Conservation (phyloP, 2,888 invertebrate species). For the Tuberolachnus salignus region DNA sequence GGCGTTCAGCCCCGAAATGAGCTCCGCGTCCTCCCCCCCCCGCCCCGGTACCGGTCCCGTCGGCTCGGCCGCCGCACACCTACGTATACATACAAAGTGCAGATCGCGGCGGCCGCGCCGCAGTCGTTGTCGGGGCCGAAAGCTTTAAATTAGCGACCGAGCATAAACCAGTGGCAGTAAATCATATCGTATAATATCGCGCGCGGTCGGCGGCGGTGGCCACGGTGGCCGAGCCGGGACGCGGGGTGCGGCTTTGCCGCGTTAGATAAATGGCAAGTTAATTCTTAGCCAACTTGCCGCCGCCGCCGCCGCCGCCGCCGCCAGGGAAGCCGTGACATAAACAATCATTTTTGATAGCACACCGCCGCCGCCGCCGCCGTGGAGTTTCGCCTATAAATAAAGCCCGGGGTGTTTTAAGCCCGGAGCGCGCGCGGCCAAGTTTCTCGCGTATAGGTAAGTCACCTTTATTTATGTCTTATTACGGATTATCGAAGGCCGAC, state of each 20-base stretch:
- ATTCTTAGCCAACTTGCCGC: conserved; percentile 41
- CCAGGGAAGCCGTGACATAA: conserved; percentile 48
- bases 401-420: conserved; percentile 55
- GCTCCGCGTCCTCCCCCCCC: neutral
- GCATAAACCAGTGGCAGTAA: conserved; percentile 48
- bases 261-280: conserved; percentile 56
- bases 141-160: conserved; percentile 55
- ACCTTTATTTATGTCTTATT: conserved; percentile 61
- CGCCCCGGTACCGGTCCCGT: too few relatives aligned
- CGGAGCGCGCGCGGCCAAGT: conserved; percentile 26
- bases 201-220: neutral
- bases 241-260: conserved; percentile 24
- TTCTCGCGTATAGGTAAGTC: conserved; percentile 56
- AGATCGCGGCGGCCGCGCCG: neutral
- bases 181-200: conserved; percentile 51
- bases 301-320: conserved; percentile 24
- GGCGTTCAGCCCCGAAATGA: too few relatives aligned
- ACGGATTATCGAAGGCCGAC: conserved; percentile 60
- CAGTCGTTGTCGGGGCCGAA: conserved; percentile 35
- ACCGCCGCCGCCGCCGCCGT: conserved; percentile 7
- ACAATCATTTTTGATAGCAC: conserved; percentile 56
- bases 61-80: neutral
- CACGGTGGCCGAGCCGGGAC: neutral
- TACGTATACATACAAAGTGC: neutral
- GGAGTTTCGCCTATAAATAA: conserved; percentile 56